A percentile compares a stretch with the other conserved stretches of the same genome.
phyloP scores from a whole-genome alignment of 2,888 invertebrate genomes.

The Synergus umbraculus region DNA sequence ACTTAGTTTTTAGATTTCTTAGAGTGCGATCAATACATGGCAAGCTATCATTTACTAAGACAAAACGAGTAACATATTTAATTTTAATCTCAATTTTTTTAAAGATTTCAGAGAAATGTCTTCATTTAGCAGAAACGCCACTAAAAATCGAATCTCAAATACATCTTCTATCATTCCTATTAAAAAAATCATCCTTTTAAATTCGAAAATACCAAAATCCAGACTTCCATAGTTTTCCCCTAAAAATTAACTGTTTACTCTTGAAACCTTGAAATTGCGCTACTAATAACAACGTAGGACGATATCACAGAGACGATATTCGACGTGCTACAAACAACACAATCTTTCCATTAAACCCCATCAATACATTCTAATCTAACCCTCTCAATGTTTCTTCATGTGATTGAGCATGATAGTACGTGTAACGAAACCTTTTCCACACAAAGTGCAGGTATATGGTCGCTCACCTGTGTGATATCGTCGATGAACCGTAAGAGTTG shows the following conservation, averaged over 20 bases:
- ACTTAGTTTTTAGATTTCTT: background rate
- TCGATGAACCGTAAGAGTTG: constrained; percentile 74
- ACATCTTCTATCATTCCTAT: background rate
- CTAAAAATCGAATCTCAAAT: background rate
- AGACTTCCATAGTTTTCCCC: too few relatives aligned
- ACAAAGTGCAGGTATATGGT: constrained; percentile 75
- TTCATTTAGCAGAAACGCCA: too few relatives aligned
- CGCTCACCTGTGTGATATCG: constrained; percentile 76
- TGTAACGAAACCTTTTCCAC: constrained; percentile 76
- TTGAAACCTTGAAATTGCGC: background rate
- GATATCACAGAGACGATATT: constrained; percentile 55
- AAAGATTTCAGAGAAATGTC: too few relatives aligned
- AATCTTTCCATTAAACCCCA: background rate
- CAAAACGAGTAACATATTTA: background rate
- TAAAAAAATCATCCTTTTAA: background rate
- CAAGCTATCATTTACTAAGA: background rate
- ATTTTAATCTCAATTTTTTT: too few relatives aligned
- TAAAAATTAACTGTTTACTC: constrained; percentile 3
- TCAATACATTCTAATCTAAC: background rate
- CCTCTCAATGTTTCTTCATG: constrained; percentile 74
- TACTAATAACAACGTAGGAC: constrained; percentile 31
- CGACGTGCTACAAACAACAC: constrained; percentile 5
- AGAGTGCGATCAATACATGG: background rate
- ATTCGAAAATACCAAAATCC: background rate
- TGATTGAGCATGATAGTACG: constrained; percentile 77